A percentile compares a stretch with the other conserved stretches of the same genome.
Evolutionary conservation across 2,797 vertebrate species (phyloP).

Genomic region (Myotis findleyi): DNA sequence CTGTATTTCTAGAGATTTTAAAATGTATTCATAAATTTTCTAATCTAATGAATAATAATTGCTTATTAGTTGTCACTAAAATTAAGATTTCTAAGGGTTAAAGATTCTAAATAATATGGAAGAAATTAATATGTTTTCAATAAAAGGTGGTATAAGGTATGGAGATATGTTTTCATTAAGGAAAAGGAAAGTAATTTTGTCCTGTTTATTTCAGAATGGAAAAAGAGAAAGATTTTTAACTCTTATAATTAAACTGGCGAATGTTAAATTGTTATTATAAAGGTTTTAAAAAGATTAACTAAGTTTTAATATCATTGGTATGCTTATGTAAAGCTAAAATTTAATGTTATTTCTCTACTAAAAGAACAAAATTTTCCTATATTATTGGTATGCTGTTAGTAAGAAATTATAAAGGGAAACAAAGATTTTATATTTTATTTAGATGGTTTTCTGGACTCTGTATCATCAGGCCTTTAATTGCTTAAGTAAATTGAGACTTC

Average conservation of each 20-base stretch:
- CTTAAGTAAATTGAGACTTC: background rate
- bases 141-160: background rate
- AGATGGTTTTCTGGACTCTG: background rate
- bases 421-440: background rate
- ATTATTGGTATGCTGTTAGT: background rate
- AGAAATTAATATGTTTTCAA: background rate
- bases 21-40: background rate
- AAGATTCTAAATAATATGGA: background rate
- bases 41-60: background rate
- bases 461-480: background rate
- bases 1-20: background rate
- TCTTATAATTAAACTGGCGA: background rate
- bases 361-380: background rate
- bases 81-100: background rate
- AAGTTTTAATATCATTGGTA: background rate
- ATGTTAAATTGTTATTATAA: background rate
- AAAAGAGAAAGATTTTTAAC: background rate
- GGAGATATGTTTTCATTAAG: background rate
- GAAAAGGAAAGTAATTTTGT: background rate
- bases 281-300: background rate
- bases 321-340: background rate
- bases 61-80: background rate
- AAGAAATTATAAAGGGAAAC: background rate
- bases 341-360: background rate
- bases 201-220: background rate